Base-by-base conservation (phyloP, 2,888 invertebrate genomes). In the Leucophora obtusa region DNA sequence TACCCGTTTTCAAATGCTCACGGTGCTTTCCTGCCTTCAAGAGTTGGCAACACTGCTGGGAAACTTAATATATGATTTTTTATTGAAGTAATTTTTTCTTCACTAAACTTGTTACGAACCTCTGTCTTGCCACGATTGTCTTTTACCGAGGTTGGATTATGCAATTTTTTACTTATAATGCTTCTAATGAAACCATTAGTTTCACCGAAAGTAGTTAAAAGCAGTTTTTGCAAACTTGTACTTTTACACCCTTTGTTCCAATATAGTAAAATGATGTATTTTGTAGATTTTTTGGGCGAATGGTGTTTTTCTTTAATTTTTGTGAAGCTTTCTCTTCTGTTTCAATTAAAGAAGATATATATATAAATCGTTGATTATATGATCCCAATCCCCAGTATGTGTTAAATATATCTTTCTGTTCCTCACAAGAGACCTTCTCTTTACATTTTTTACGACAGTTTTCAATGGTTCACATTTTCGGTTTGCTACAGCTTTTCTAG, bases 41-140 rank as follows among this genome's bases (percentile, higher is more conserved):
- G n/a, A n/a, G n/a, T n/a, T n/a, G n/a, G n/a, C n/a, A n/a, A n/a
- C n/a, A n/a, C n/a, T n/a, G n/a, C n/a, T n/a, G n/a, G n/a, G n/a
- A n/a, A n/a, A n/a, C 11, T 50, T 50, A n/a, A 15, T 50, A 50
- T 50, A 50, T 50, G 50, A 50, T 50, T 50, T 50, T 50, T 50
- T 50, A 50, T 50, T 50, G 14, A 50, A 50, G 50, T 50, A 50
- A 50, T 14, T 50, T 50, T 50, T 5, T 50, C 5, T n/a, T 50
- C 15, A 50, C 50, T 50, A 50, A 50, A 10, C 50, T 50, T 50
- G 50, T 50, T 50, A 50, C n/a, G 15, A 50, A 11, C 7, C 4
- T 4, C 7, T 50, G 4, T n/a, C 50, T 50, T 50, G 50, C 50
- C 50, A 50, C 50, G 15, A 50, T 50, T 50, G 15, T 10, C 50